Conservation (phyloP, 2,797 vertebrate genomes). For the Spheniscus humboldti region DNA sequence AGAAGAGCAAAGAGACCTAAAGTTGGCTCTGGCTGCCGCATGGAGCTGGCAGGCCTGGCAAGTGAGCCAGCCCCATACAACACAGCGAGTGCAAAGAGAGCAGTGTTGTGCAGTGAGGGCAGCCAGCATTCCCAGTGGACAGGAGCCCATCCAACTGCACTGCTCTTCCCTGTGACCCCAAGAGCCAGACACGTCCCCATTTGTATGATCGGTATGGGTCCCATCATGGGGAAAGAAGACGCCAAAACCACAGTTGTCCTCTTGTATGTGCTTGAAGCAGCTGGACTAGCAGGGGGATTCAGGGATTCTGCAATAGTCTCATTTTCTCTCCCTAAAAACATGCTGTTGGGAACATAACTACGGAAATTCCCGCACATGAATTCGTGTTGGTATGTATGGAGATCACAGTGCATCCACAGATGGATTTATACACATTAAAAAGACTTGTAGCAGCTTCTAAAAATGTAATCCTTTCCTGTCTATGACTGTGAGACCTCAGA, state of each 20-base stretch:
- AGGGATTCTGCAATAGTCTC: conserved; percentile 9
- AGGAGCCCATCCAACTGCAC: not conserved
- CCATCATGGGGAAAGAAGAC: not conserved
- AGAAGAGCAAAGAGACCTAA: not conserved
- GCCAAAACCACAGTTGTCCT: not conserved
- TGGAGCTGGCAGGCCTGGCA: not conserved
- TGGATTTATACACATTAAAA: not conserved
- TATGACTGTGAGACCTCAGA: not conserved
- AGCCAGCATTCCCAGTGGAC: not conserved
- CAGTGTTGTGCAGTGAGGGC: fast-evolving
- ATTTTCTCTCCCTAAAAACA: not conserved
- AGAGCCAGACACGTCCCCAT: not conserved
- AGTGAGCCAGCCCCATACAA: not conserved
- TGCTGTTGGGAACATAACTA: not conserved
- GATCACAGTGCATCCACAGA: not conserved
- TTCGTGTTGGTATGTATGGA: not conserved
- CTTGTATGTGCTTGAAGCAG: not conserved
- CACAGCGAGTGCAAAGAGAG: not conserved
- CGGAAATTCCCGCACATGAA: not conserved
- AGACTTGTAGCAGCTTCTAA: not conserved
- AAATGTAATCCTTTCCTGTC: not conserved
- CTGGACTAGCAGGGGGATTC: conserved; percentile 18
- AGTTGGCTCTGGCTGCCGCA: not conserved
- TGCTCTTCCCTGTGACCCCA: not conserved
- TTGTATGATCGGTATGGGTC: not conserved